Conservation (phyloP, 2,888 invertebrate species). For the Fabriciana adippe region DNA sequence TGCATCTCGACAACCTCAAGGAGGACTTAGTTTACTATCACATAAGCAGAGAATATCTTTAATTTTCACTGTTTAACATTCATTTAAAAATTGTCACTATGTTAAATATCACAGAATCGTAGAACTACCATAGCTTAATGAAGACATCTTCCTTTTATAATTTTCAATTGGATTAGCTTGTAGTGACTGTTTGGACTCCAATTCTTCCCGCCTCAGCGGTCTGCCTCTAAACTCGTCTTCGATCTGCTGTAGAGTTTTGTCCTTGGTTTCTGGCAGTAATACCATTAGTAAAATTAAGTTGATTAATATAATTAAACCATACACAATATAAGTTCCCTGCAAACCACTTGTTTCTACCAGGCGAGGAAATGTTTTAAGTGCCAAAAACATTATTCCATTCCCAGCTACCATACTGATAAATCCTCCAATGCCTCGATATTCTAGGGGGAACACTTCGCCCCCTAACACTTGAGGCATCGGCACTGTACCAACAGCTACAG, state of each 20-base stretch:
- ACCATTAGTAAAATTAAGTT: slow-evolving; percentile 79
- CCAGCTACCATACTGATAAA: slow-evolving; percentile 82
- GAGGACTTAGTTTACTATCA: too few species aligned
- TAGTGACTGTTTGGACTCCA: slow-evolving; percentile 54
- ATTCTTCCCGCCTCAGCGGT: slow-evolving; percentile 51
- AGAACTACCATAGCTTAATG: slow-evolving; percentile 49
- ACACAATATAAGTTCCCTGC: slow-evolving; percentile 81
- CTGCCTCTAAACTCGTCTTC: slow-evolving; percentile 78
- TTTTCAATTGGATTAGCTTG: slow-evolving; percentile 52
- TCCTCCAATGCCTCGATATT: slow-evolving; percentile 83
- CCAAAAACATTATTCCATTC: slow-evolving; percentile 82
- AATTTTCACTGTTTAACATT: neutral
- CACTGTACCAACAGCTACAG: slow-evolving; percentile 81
- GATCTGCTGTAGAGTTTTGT: slow-evolving; percentile 84
- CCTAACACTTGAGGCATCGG: slow-evolving; percentile 87
- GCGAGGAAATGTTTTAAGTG: slow-evolving; percentile 83
- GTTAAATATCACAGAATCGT: slow-evolving; percentile 10
- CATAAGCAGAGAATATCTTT: too few species aligned
- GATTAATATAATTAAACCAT: slow-evolving; percentile 75
- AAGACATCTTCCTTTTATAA: slow-evolving; percentile 56
- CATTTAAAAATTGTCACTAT: neutral
- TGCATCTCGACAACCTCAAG: too few species aligned
- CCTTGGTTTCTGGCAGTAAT: slow-evolving; percentile 85
- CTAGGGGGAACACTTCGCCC: slow-evolving; percentile 85
- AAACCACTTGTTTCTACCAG: slow-evolving; percentile 76